phyloP scores from a whole-genome alignment of 2,797 vertebrate species.

The Microcaecilia unicolor region DNA sequence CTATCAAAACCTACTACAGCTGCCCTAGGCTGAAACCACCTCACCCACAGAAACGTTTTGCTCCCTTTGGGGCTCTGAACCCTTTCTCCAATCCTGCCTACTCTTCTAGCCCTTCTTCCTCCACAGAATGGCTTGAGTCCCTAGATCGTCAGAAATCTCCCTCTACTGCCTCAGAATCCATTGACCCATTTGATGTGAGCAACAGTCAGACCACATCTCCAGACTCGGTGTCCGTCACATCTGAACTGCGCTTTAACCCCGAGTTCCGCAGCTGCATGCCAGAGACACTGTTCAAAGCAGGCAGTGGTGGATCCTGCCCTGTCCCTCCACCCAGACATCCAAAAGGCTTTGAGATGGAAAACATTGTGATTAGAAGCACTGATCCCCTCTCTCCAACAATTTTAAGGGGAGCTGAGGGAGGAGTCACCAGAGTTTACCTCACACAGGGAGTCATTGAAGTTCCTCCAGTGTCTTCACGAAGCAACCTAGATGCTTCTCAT shows the following conservation, averaged over 20 bases:
- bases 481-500: not conserved
- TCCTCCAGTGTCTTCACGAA: slow-evolving; percentile 29
- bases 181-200: slow-evolving; percentile 40
- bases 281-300: slow-evolving; percentile 23
- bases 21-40: slow-evolving; percentile 69
- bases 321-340: slow-evolving; percentile 29
- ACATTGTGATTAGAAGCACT: slow-evolving; percentile 32
- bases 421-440: slow-evolving; percentile 50
- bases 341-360: slow-evolving; percentile 53
- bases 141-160: slow-evolving; percentile 38
- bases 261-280: slow-evolving; percentile 23
- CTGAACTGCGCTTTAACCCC: slow-evolving; percentile 25
- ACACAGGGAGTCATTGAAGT: slow-evolving; percentile 55
- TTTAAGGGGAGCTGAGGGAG: slow-evolving; percentile 66
- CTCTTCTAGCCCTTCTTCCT: slow-evolving; percentile 24
- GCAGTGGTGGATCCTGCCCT: slow-evolving; percentile 17
- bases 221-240: slow-evolving; percentile 48
- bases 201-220: slow-evolving; percentile 50
- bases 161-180: slow-evolving; percentile 18
- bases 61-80: slow-evolving; percentile 83
- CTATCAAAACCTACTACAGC: slow-evolving; percentile 58
- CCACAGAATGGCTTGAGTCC: slow-evolving; percentile 46
- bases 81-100: slow-evolving; percentile 68
- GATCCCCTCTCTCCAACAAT: slow-evolving; percentile 37
- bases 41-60: slow-evolving; percentile 76